Evolutionary conservation across 2,113 vertebrate genomes (phyloP).

Genomic region (Rhipidura dahli): DNA sequence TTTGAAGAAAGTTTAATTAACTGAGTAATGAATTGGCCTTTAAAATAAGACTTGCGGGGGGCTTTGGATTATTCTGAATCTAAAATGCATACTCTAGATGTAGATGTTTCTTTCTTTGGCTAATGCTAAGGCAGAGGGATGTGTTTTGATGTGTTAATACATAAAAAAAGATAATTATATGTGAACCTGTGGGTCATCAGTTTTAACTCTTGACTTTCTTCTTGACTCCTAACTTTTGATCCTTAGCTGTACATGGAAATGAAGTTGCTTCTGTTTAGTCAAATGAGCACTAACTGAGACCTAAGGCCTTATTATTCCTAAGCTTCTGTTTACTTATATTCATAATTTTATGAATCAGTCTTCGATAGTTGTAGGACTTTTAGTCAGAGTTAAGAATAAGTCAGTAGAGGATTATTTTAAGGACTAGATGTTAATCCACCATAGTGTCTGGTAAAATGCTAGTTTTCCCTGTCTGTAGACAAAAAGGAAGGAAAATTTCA

Average conservation of each 20-base stretch:
- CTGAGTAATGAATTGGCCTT: background rate
- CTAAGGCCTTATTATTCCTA: background rate
- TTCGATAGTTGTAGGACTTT: background rate
- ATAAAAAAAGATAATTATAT: background rate
- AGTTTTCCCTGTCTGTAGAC: background rate
- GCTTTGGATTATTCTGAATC: background rate
- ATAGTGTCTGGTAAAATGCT: background rate
- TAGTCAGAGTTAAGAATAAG: background rate
- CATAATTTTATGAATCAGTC: background rate
- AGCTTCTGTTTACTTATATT: background rate
- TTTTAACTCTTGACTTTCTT: background rate
- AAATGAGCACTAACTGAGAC: background rate
- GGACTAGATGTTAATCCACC: background rate
- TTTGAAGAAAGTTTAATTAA: background rate
- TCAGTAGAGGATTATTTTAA: background rate
- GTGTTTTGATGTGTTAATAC: background rate
- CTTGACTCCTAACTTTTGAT: background rate
- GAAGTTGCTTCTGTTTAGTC: background rate
- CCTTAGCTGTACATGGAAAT: background rate
- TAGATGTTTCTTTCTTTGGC: background rate
- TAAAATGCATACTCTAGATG: background rate
- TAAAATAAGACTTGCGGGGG: background rate
- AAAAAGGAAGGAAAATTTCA: background rate
- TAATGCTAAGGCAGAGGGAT: background rate
- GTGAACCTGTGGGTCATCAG: background rate